Evolutionary conservation across 2,113 vertebrate genomes (phyloP).

Genomic region (Lucifuga dentata): DNA sequence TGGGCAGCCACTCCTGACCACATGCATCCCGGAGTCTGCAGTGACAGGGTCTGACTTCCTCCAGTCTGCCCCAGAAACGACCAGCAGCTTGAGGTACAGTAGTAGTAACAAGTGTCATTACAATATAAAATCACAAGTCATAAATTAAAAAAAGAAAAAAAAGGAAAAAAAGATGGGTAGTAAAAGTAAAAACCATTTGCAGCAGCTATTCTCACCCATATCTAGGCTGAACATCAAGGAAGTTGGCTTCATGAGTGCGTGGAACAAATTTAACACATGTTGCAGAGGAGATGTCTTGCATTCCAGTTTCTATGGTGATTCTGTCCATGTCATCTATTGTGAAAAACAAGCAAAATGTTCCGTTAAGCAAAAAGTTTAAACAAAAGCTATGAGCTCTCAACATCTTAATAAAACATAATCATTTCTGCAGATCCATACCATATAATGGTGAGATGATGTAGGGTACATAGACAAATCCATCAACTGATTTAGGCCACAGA

Average conservation of each 20-base stretch:
- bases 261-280: constrained; percentile 83
- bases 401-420: background rate
- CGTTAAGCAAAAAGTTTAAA: background rate
- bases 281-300: constrained; percentile 80
- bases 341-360: background rate
- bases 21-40: constrained; percentile 85
- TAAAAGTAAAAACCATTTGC: background rate
- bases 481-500: constrained; percentile 79
- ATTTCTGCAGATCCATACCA: constrained; percentile 53
- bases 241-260: constrained; percentile 81
- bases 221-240: constrained; percentile 80
- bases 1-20: constrained; percentile 88
- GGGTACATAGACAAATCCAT: constrained; percentile 80
- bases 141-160: background rate
- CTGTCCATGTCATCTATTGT: constrained; percentile 82
- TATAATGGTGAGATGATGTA: constrained; percentile 76
- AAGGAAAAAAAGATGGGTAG: background rate
- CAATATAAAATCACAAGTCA: background rate
- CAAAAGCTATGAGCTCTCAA: background rate
- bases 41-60: constrained; percentile 84
- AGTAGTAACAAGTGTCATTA: background rate
- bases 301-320: constrained; percentile 83
- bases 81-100: constrained; percentile 81
- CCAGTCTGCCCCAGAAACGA: constrained; percentile 86
- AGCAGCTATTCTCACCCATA: constrained; percentile 72